A percentile compares a stretch with the other conserved stretches of the same genome.
Conservation (phyloP, 2,113 vertebrate genomes). For the Leucosticte australis region DNA sequence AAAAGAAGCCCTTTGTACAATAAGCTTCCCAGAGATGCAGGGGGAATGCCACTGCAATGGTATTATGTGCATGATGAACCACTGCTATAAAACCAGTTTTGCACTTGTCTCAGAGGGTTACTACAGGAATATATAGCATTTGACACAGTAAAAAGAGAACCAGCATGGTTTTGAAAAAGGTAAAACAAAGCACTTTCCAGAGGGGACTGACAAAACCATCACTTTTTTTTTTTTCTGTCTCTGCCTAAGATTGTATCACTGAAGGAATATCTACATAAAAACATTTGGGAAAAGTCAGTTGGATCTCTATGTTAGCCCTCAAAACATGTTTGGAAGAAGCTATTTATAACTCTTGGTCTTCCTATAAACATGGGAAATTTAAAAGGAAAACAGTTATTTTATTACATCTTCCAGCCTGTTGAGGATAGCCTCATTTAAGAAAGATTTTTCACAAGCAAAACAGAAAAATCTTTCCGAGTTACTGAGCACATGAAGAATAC, state of each 20-base stretch:
- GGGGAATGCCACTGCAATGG: neutral
- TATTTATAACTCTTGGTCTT: neutral
- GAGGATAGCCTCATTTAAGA: neutral
- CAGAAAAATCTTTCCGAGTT: neutral
- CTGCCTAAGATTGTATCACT: neutral
- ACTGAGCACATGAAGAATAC: neutral
- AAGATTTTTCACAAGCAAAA: neutral
- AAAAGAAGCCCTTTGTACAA: constrained; percentile 22
- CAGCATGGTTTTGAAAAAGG: neutral
- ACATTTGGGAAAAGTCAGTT: neutral
- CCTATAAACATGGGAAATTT: neutral
- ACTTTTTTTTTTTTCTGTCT: neutral
- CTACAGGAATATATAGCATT: neutral
- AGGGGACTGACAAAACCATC: neutral
- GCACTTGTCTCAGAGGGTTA: neutral
- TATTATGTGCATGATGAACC: neutral
- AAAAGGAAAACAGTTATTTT: neutral
- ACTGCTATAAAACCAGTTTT: neutral
- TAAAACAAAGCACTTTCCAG: neutral
- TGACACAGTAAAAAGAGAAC: neutral
- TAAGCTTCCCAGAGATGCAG: constrained; percentile 13
- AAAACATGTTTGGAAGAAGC: neutral
- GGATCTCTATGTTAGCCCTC: neutral
- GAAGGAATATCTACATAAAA: neutral
- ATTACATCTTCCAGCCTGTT: neutral